Evolutionary conservation across 2,113 vertebrate genomes (phyloP), one percentile per base, ranked within the genome.

Genomic region (Siniperca knerii): DNA sequence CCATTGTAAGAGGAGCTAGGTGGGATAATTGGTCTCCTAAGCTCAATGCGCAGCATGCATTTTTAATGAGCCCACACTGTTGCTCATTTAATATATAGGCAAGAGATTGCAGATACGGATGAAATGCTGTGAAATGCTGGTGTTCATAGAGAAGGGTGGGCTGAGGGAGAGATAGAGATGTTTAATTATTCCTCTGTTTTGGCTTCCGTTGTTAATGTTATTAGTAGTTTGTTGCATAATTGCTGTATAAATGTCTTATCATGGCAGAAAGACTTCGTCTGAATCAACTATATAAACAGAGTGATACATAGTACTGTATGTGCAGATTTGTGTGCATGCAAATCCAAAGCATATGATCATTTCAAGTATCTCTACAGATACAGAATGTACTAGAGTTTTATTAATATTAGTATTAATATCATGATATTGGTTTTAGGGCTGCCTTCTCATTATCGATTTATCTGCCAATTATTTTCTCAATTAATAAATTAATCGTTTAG

Each of bases 21-120:
- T 90, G 91, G 87, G 91, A 89, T 93, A 93, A 92, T 93, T 93
- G 92, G 90, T 89, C 91, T 94, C 90, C 85, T 80, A 87, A 90
- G 89, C 92, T 89, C 90, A 81, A 89, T 88, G 87, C 79, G 70
- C 81, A 82, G 89, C 88, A 88, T 93, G 88, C 77, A 94, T 93
- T 83, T 95, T 94, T 94, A 91, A 94, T 92, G 80, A 90, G 88
- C 64, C 75, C 82, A 87, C 90, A 78, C 89, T 91, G 90, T 92
- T 92, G 86, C 87, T 91, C 75, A 79, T 89, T 90, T 91, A 81
- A 90, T 87, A 87, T 85, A 93, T 82, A 91, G 82, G 71, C 76
- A 79, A 75, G 82, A 81, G 84, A 89, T 75, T 64, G 64, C 76
- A 75, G 72, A 92, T 82, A 42, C 75, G 66, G 58, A 50, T 82